phyloP scores from a whole-genome alignment of 2,113 vertebrate genomes.

The Oreotragus oreotragus region DNA sequence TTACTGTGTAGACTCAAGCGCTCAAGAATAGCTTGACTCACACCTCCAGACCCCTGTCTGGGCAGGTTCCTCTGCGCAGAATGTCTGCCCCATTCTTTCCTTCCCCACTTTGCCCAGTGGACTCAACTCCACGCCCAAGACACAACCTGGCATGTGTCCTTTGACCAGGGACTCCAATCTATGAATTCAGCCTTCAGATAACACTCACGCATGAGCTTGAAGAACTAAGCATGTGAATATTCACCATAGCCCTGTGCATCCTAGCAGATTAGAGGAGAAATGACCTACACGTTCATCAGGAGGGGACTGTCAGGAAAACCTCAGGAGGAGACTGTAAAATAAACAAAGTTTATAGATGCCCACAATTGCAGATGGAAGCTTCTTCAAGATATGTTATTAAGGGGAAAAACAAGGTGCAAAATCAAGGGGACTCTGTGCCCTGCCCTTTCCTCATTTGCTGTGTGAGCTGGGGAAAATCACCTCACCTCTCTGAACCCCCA shows the following conservation, averaged over 20 bases:
- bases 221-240: not conserved
- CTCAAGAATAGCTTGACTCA: not conserved
- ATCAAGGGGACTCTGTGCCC: too few species aligned
- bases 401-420: not conserved
- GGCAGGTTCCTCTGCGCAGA: not conserved
- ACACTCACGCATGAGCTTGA: rapidly evolving
- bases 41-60: too few species aligned
- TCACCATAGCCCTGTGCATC: not conserved
- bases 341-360: not conserved
- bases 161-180: not conserved
- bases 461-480: not conserved
- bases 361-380: rapidly evolving
- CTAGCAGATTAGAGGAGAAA: not conserved
- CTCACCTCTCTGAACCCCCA: not conserved
- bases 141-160: not conserved
- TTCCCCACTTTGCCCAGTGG: not conserved
- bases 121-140: not conserved
- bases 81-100: not conserved
- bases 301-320: not conserved
- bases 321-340: not conserved
- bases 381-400: not conserved
- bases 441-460: not conserved
- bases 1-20: not conserved
- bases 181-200: not conserved
- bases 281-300: not conserved